Conservation (phyloP, 2,888 invertebrate species). For the Abscondita cerata region DNA sequence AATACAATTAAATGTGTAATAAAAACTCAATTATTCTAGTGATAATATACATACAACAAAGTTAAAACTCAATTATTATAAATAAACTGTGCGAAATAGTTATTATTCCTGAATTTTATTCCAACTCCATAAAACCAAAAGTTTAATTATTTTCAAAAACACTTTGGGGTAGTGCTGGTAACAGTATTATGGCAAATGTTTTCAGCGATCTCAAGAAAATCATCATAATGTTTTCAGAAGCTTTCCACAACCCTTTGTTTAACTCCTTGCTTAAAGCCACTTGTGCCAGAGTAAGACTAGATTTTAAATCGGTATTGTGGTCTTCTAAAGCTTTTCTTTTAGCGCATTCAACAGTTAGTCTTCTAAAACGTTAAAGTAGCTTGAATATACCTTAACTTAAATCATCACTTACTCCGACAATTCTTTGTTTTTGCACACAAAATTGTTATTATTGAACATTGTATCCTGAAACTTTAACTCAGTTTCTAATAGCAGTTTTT, state of each 20-base stretch:
- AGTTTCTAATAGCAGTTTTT: background rate
- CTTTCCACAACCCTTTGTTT: background rate
- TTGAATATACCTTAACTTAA: no score
- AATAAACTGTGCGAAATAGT: no score
- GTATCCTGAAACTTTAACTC: background rate
- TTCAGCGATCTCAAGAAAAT: background rate
- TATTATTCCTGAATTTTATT: no score
- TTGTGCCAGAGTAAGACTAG: background rate
- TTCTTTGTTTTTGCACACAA: background rate
- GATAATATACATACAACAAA: no score
- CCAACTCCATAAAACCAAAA: background rate
- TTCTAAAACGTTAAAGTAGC: background rate
- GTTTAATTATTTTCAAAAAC: background rate
- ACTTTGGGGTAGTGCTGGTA: background rate
- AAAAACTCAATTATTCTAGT: no score
- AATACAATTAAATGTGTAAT: no score
- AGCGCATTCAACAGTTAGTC: background rate
- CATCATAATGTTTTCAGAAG: background rate
- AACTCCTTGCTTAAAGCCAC: background rate
- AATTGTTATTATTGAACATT: background rate
- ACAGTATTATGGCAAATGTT: background rate
- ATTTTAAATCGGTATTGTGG: background rate
- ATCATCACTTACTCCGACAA: background rate
- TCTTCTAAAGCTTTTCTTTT: background rate
- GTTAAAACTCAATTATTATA: no score